phyloP scores from a whole-genome alignment of 2,113 vertebrate genomes.

The Sula dactylatra region DNA sequence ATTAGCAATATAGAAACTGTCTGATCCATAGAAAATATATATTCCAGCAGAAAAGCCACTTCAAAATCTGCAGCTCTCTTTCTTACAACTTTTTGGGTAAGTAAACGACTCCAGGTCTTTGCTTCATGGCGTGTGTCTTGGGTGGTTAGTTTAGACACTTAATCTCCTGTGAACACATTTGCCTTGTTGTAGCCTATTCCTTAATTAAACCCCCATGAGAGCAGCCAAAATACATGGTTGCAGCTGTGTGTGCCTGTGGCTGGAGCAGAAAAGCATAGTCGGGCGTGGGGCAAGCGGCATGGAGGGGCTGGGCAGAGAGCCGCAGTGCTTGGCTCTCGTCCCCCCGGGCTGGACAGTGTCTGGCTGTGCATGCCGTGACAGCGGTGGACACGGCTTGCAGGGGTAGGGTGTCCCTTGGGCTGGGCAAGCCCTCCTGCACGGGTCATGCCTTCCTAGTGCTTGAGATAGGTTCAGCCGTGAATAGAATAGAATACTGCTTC shows the following conservation, averaged over 20 bases:
- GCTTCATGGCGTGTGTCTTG: neutral
- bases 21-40: neutral
- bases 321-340: fast-evolving
- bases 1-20: neutral
- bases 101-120: neutral
- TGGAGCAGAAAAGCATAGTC: fast-evolving
- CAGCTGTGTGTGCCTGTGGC: neutral
- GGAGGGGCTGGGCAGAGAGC: neutral
- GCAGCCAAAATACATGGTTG: neutral
- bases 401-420: neutral
- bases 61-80: neutral
- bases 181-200: neutral
- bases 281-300: fast-evolving
- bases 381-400: neutral
- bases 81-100: neutral
- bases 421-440: neutral
- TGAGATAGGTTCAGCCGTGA: neutral
- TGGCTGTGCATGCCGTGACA: fast-evolving
- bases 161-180: constrained; percentile 39
- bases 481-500: neutral
- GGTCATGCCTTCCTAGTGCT: neutral
- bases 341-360: neutral
- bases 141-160: constrained; percentile 4
- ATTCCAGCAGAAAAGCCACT: neutral
- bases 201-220: constrained; percentile 51